Percentiles rank a stretch among this genome's conserved stretches.
phyloP scores from a whole-genome alignment of 2,797 vertebrate genomes.

The Cossypha niveicapilla region DNA sequence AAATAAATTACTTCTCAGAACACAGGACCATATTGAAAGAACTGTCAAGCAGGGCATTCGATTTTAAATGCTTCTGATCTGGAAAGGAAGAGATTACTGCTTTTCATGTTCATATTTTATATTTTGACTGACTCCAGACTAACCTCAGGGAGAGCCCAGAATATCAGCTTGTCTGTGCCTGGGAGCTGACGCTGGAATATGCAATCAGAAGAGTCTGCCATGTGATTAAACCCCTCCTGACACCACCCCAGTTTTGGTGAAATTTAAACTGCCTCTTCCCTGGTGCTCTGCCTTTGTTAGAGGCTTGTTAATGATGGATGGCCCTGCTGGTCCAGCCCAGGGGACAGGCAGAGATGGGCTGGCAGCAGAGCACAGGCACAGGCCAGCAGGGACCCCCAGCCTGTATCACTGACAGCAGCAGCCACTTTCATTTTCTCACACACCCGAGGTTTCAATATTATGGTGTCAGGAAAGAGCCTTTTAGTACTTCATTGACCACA shows the following conservation, averaged over 20 bases:
- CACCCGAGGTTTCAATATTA: background rate
- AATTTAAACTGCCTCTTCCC: background rate
- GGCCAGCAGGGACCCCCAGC: background rate
- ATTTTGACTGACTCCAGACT: background rate
- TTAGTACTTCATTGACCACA: background rate
- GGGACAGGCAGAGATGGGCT: background rate
- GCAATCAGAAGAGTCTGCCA: background rate
- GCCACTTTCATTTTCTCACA: background rate
- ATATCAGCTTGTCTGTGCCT: background rate
- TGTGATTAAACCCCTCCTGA: slow-evolving; percentile 1
- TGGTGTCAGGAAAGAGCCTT: background rate
- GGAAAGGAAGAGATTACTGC: background rate
- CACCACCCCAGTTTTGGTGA: background rate
- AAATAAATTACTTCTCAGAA: background rate
- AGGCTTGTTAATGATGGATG: background rate
- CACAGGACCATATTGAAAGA: background rate
- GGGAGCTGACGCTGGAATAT: background rate
- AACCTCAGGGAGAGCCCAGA: background rate
- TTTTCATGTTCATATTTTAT: slow-evolving; percentile 1
- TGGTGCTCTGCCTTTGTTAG: background rate
- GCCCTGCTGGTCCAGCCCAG: background rate
- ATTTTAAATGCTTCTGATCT: background rate
- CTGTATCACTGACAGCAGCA: background rate
- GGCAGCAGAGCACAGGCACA: background rate
- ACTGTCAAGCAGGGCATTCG: background rate